Evolutionary conservation across 2,888 invertebrate species (phyloP).

Genomic region (Petrophora chlorosata): DNA sequence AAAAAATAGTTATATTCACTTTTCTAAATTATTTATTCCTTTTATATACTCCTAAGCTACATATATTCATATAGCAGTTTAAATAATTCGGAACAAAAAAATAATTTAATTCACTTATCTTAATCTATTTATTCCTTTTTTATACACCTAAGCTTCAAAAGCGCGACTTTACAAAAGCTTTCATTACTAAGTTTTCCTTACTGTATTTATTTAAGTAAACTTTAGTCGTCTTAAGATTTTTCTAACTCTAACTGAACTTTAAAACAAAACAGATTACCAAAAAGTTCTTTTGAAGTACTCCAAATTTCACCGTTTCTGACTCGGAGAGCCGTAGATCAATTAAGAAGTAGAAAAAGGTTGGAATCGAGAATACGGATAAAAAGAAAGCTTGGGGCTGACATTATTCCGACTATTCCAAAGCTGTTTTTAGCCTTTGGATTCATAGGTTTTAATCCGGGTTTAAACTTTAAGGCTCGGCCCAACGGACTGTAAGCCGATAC

Average conservation of each 20-base stretch:
- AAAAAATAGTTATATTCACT: too few relatives aligned
- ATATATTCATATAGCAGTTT: too few relatives aligned
- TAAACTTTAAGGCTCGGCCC: slow-evolving; percentile 13
- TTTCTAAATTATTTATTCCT: too few relatives aligned
- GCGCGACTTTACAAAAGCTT: not conserved
- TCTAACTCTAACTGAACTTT: slow-evolving; percentile 9
- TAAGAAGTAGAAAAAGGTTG: slow-evolving; percentile 22
- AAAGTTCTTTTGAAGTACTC: slow-evolving; percentile 12
- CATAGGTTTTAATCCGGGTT: slow-evolving; percentile 25
- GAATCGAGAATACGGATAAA: slow-evolving; percentile 14
- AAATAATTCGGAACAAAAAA: too few relatives aligned
- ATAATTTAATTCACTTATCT: too few relatives aligned
- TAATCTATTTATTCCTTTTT: too few relatives aligned
- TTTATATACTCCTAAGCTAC: too few relatives aligned
- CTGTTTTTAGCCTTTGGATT: slow-evolving; percentile 32
- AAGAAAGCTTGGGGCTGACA: slow-evolving; percentile 17
- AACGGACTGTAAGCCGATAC: slow-evolving; percentile 1
- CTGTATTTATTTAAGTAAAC: not conserved
- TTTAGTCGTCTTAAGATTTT: slow-evolving; percentile 2
- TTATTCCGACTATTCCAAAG: slow-evolving; percentile 21
- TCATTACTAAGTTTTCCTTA: not conserved
- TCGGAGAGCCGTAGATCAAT: slow-evolving; percentile 18
- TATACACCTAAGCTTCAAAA: not conserved
- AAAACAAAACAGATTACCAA: slow-evolving; percentile 20
- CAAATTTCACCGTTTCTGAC: slow-evolving; percentile 6